Base-by-base conservation (phyloP, 2,113 vertebrate genomes). In the Chloebia gouldiae region DNA sequence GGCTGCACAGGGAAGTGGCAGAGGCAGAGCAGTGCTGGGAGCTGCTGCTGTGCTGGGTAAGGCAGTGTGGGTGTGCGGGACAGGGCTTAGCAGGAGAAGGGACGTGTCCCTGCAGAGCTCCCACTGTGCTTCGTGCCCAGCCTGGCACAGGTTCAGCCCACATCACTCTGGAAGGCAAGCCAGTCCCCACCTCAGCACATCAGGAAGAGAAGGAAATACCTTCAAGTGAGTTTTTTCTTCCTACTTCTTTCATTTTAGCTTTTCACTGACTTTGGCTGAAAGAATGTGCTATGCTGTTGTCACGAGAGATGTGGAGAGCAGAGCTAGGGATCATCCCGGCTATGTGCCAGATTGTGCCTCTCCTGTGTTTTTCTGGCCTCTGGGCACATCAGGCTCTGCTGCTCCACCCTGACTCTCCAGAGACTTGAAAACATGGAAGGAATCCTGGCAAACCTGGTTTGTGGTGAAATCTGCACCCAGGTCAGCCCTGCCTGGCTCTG, bases 321-420 rank as follows among this genome's bases (percentile, higher is more conserved):
- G 66, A 75, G 57, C 57, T 20, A 22, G 2, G 4, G 25, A 2
- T 30, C 33, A 57, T 14, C 30, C 60, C 0, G 0, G 49, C 19
- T 2, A 5, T n/a, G 31, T 0, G 5, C 2, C 13, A 37, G 45
- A 5, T 4, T 81, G 9, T 51, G 17, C 31, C 35, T 76, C 16
- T 64, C 18, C 54, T 0, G 2, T 28, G 72, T 18, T 68, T 42
- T 42, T 35, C 2, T 44, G 54, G 53, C 25, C 49, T 59, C 39
- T 81, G 61, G 44, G 22, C 30, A 40, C 44, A n/a, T 63, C 79
- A 49, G 42, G 51, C 47, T 85, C 56, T 6, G 4, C 9, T 44
- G 40, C 4, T 11, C 27, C 69, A 75, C 31, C 51, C 47, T 63
- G 51, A 28, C 15, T 31, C 60, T 86, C 28, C 2, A 2, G 63